phyloP scores from a whole-genome alignment of 2,888 invertebrate species.

The Lumbricus terrestris region DNA sequence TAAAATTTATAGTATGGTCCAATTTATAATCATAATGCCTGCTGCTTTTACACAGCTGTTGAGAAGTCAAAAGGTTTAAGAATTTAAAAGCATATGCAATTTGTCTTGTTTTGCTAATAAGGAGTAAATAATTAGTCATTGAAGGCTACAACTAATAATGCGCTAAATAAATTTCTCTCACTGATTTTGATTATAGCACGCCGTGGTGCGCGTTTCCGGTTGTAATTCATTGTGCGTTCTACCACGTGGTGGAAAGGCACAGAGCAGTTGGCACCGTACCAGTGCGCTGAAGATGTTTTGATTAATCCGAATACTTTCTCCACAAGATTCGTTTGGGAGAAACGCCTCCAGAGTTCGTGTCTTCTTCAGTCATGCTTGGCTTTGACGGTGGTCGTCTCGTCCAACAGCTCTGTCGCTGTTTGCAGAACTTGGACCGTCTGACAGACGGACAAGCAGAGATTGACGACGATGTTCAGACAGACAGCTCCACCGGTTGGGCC shows the following conservation, averaged over 20 bases:
- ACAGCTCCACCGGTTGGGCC: slow-evolving; percentile 15
- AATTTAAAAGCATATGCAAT: no score
- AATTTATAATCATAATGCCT: no score
- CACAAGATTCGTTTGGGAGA: not conserved
- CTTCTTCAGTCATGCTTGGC: slow-evolving; percentile 3
- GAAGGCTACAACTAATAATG: not conserved
- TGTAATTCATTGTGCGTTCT: not conserved
- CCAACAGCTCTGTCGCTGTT: slow-evolving; percentile 37
- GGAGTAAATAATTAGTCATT: not conserved
- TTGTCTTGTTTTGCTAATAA: no score
- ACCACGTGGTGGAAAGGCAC: not conserved
- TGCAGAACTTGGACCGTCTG: slow-evolving; percentile 39
- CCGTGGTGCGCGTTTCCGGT: not conserved
- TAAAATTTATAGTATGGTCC: no score
- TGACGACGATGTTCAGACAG: slow-evolving; percentile 34
- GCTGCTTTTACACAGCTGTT: no score
- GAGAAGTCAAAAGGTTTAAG: no score
- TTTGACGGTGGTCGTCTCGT: slow-evolving; percentile 10
- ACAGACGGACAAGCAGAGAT: slow-evolving; percentile 44
- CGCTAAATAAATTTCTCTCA: not conserved
- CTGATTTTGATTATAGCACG: not conserved
- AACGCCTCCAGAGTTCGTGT: not conserved
- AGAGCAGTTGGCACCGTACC: not conserved
- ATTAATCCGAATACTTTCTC: not conserved
- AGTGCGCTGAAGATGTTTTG: not conserved